Evolutionary conservation across 2,888 invertebrate genomes (phyloP), one percentile per base, ranked within the genome.

Genomic region (Neoscelio sp.): DNA sequence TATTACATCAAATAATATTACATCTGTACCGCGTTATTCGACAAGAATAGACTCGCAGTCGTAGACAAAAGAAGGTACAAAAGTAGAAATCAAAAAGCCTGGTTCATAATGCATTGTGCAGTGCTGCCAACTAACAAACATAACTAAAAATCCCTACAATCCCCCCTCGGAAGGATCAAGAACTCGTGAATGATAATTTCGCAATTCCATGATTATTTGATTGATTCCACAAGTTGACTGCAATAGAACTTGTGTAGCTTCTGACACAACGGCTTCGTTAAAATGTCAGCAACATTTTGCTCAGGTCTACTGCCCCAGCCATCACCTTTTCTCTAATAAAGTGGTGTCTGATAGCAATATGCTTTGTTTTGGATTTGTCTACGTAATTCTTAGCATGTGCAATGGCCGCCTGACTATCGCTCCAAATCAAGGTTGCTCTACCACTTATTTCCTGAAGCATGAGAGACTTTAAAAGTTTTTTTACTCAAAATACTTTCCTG

Each of bases 341-440:
- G 17, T 75, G 75, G 12, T 68, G 60, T 7, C 18, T 67, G 17
- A 75, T 75, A 7, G 67, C 56, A 7, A 67, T 75, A 18, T 75
- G 67, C 12, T 68, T 75, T 0, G 75, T 67, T 26, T 67, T 17
- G 4, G 7, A 38, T 12, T 65, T 74, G 13, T 56, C 48, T 0
- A 68, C 10, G 44, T 62, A 76, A 13, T 38, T 76, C n/a, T 15
- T 33, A 7, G 76, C 54, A 17, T 68, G 76, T 15, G 62, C 54
- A 17, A 60, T 75, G 6, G 75, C 62, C 26, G 68, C 75, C 54
- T 75, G 68, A 54, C 67, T 75, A 28, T 68, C 67, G 38, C 75
- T 62, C 33, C 50, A 38, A 10, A 68, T 42, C 38, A 52, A n/a
- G 0, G 65, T 58, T 40, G 74, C 38, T n/a, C 10, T 35, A 1